phyloP scores from a whole-genome alignment of 2,113 vertebrate species.

The Corvus hawaiiensis region DNA sequence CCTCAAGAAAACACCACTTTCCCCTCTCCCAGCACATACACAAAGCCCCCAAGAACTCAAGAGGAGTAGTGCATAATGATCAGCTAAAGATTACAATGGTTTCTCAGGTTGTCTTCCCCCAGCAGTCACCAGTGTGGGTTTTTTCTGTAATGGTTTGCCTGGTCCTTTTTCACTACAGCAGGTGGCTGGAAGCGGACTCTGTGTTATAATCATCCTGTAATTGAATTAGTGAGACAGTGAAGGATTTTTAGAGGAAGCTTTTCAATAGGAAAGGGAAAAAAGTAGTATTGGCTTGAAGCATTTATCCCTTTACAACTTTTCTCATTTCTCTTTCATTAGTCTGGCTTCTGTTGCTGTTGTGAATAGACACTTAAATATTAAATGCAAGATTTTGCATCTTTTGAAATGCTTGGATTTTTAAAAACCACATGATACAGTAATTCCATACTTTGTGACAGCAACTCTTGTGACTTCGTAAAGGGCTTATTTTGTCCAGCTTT shows the following conservation, averaged over 20 bases:
- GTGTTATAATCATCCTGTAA: background rate
- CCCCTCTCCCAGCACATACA: background rate
- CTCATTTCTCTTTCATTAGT: background rate
- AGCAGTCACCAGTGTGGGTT: background rate
- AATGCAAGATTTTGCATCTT: background rate
- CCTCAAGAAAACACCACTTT: background rate
- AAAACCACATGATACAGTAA: background rate
- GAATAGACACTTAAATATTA: background rate
- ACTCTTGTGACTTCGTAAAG: background rate
- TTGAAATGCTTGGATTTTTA: background rate
- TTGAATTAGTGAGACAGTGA: background rate
- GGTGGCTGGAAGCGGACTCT: background rate
- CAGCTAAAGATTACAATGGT: background rate
- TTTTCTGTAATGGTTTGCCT: background rate
- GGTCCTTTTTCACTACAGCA: background rate
- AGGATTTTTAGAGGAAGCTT: background rate
- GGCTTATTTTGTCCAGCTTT: background rate
- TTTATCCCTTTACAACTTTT: background rate
- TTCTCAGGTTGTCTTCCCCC: background rate
- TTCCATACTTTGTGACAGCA: background rate
- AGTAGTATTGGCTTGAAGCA: background rate
- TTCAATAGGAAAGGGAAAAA: background rate
- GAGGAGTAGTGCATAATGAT: background rate
- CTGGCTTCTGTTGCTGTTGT: background rate
- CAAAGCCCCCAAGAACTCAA: background rate